Percentiles rank a stretch among this genome's conserved stretches.
These are phyloP conservation scores for Phyllostomus hastatus DNA, from an alignment of 2,113 vertebrate species.

Conservation along the genomic window DNA sequence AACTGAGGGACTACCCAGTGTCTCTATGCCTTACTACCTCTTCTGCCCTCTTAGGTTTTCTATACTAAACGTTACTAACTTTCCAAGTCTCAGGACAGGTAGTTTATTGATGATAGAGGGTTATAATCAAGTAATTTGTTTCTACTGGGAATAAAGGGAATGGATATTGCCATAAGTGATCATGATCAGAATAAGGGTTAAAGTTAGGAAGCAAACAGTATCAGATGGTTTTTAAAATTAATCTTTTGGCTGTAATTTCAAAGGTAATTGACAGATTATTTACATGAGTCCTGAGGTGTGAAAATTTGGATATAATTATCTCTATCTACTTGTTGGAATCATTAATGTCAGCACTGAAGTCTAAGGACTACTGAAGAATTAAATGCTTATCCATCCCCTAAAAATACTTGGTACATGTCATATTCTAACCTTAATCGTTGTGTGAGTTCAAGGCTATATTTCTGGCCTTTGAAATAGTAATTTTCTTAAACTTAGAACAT, in stretches of 20 bases:
- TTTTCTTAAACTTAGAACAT: not conserved
- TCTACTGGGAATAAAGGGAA: not conserved
- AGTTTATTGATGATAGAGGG: conserved; percentile 16
- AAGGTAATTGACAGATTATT: not conserved
- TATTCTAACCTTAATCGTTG: not conserved
- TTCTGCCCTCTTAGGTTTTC: conserved; percentile 3
- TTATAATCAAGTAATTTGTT: conserved; percentile 16
- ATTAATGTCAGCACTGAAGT: conserved; percentile 33
- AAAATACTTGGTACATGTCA: not conserved
- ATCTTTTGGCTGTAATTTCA: conserved; percentile 24
- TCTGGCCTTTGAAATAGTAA: conserved; percentile 9
- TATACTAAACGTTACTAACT: not conserved
- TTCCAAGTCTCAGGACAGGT: not conserved
- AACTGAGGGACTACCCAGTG: not conserved
- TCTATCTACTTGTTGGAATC: not conserved
- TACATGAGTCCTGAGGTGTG: not conserved
- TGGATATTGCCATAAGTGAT: conserved; percentile 23
- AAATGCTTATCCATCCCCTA: conserved; percentile 4
- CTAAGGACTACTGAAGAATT: not conserved
- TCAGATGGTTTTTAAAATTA: conserved; percentile 11
- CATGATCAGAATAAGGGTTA: not conserved
- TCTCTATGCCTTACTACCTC: not conserved
- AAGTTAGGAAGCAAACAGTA: conserved; percentile 12
- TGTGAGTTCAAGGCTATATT: not conserved
- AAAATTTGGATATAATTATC: not conserved